These are phyloP conservation scores for Drosophila athabasca DNA, from an alignment of 1,140 invertebrate genomes.

Conservation along the genomic window DNA sequence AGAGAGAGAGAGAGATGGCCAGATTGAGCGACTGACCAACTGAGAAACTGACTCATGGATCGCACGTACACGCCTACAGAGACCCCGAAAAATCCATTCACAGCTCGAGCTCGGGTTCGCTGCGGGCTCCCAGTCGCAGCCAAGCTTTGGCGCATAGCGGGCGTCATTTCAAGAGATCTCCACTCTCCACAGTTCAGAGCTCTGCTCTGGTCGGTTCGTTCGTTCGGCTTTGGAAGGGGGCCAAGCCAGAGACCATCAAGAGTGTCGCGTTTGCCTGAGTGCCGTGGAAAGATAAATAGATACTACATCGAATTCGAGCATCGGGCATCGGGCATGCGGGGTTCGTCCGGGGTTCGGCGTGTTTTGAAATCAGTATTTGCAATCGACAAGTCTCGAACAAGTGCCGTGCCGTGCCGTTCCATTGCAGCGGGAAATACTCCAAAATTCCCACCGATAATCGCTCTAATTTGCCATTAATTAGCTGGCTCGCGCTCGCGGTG, in stretches of 20 bases:
- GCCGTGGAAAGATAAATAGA: slow-evolving; percentile 55
- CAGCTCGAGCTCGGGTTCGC: slow-evolving; percentile 29
- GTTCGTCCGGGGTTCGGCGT: slow-evolving; percentile 33
- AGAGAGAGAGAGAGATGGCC: background rate
- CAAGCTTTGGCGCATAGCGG: slow-evolving; percentile 70
- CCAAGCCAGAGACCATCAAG: background rate
- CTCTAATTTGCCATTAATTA: slow-evolving; percentile 48
- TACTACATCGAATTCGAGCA: background rate
- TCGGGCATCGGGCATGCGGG: no score
- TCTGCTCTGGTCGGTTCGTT: background rate
- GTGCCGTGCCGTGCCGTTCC: no score
- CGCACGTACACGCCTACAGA: slow-evolving; percentile 41
- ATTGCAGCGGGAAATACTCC: slow-evolving; percentile 41
- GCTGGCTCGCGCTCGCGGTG: slow-evolving; percentile 39
- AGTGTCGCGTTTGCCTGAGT: slow-evolving; percentile 23
- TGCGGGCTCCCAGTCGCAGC: slow-evolving; percentile 55
- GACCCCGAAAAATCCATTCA: slow-evolving; percentile 30
- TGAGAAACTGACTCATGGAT: slow-evolving; percentile 61
- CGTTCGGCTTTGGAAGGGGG: slow-evolving; percentile 6
- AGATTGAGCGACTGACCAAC: slow-evolving; percentile 20
- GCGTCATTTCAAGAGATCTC: slow-evolving; percentile 51
- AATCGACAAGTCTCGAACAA: slow-evolving; percentile 32
- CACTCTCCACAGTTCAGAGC: slow-evolving; percentile 13
- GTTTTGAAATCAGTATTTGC: slow-evolving; percentile 57
- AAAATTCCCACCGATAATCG: slow-evolving; percentile 31